Evolutionary conservation across 2,888 invertebrate genomes (phyloP).

Genomic region (Lagria hirta): DNA sequence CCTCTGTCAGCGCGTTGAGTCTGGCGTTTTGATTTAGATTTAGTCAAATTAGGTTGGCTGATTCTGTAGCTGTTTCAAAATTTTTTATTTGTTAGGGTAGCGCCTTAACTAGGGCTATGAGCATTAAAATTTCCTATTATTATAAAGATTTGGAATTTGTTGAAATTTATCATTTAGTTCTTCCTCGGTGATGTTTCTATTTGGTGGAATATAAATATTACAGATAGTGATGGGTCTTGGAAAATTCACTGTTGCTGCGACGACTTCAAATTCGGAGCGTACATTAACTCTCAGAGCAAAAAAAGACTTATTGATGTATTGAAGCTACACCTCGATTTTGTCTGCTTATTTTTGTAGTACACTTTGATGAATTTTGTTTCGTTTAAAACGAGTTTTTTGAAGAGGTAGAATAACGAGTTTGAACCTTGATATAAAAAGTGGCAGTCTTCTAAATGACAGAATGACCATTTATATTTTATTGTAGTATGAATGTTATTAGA

Average conservation of each 20-base stretch:
- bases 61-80: conserved; percentile 4
- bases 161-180: conserved; percentile 11
- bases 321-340: conserved; percentile 16
- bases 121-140: conserved; percentile 20
- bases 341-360: conserved; percentile 7
- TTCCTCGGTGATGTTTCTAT: neutral
- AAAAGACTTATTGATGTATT: conserved; percentile 9
- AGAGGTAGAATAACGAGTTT: conserved; percentile 12
- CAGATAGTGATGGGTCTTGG: conserved; percentile 10
- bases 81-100: conserved; percentile 2
- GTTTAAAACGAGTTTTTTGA: conserved; percentile 20
- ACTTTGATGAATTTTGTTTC: conserved; percentile 1
- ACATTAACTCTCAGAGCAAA: conserved; percentile 6
- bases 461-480: conserved; percentile 22
- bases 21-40: conserved; percentile 8
- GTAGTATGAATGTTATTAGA: conserved; percentile 5
- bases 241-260: conserved; percentile 7
- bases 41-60: conserved; percentile 6
- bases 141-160: conserved; percentile 18
- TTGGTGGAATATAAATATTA: conserved; percentile 17
- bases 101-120: conserved; percentile 17
- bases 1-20: conserved; percentile 10
- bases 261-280: conserved; percentile 13
- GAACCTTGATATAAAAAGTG: conserved; percentile 8
- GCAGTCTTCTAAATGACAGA: no score